phyloP scores from a whole-genome alignment of 2,888 invertebrate species.

The Drosophila conformis region DNA sequence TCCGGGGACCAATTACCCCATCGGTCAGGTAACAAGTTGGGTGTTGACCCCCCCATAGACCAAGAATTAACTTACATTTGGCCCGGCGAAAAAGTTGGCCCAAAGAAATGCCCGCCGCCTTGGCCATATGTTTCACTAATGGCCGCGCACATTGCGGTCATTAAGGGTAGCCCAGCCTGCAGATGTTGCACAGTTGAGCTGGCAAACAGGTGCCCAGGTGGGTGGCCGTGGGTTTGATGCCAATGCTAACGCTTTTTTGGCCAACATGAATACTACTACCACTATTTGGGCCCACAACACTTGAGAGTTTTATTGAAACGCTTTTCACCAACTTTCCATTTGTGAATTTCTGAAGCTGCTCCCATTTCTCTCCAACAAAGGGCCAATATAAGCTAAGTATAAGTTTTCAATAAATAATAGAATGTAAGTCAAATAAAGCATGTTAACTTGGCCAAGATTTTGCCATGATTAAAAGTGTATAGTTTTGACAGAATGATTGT shows the following conservation, averaged over 20 bases:
- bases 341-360: background rate
- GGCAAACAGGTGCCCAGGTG: conserved; percentile 37
- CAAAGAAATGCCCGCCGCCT: conserved; percentile 43
- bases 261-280: conserved; percentile 20
- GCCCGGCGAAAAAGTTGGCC: conserved; percentile 62
- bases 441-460: background rate
- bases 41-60: conserved; percentile 56
- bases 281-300: conserved; percentile 13
- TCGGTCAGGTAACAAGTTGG: conserved; percentile 65
- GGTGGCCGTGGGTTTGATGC: background rate
- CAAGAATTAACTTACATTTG: conserved; percentile 74
- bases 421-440: background rate
- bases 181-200: conserved; percentile 46
- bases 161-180: conserved; percentile 54
- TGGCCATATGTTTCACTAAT: conserved; percentile 78
- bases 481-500: background rate
- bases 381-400: background rate
- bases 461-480: background rate
- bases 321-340: conserved; percentile 24
- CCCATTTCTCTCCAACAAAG: background rate
- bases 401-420: background rate
- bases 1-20: conserved; percentile 73
- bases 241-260: conserved; percentile 4
- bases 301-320: conserved; percentile 34
- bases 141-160: conserved; percentile 77